phyloP scores from a whole-genome alignment of 2,888 invertebrate species.

The Gasteruption jaculator region DNA sequence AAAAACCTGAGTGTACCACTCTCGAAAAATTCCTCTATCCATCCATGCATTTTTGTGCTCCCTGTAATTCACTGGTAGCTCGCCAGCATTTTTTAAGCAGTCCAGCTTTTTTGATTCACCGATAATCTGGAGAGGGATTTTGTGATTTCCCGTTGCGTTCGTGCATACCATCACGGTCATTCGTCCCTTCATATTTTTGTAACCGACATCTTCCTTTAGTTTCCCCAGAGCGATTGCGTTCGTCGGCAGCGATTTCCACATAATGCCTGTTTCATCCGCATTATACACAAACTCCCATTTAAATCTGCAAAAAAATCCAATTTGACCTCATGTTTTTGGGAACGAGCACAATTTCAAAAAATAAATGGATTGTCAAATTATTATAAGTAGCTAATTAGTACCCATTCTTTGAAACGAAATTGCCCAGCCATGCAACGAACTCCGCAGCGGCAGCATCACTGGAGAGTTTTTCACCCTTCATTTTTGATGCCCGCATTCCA shows the following conservation, averaged over 20 bases:
- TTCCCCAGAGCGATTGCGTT: slow-evolving; percentile 19
- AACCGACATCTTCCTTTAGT: slow-evolving; percentile 26
- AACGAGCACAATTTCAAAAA: too few species aligned
- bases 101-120: slow-evolving; percentile 33
- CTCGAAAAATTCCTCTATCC: slow-evolving; percentile 22
- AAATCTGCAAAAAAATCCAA: too few species aligned
- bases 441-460: slow-evolving; percentile 15
- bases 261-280: slow-evolving; percentile 26
- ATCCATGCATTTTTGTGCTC: slow-evolving; percentile 30
- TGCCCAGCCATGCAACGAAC: slow-evolving; percentile 12
- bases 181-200: slow-evolving; percentile 27
- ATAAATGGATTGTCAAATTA: too few species aligned
- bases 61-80: slow-evolving; percentile 22
- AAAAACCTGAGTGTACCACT: slow-evolving; percentile 25
- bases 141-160: slow-evolving; percentile 31
- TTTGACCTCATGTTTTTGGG: too few species aligned
- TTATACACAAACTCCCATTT: slow-evolving; percentile 24
- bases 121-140: slow-evolving; percentile 32
- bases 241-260: slow-evolving; percentile 25
- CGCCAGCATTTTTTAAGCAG: slow-evolving; percentile 26
- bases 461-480: slow-evolving; percentile 25
- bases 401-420: slow-evolving; percentile 15
- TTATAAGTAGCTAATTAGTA: slow-evolving; percentile 6
- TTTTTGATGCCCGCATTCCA: slow-evolving; percentile 15
- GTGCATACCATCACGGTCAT: slow-evolving; percentile 31